Percentiles rank a stretch among this genome's conserved stretches.
Evolutionary conservation across 2,888 invertebrate species (phyloP).

Genomic region (Plagodis pulveraria): DNA sequence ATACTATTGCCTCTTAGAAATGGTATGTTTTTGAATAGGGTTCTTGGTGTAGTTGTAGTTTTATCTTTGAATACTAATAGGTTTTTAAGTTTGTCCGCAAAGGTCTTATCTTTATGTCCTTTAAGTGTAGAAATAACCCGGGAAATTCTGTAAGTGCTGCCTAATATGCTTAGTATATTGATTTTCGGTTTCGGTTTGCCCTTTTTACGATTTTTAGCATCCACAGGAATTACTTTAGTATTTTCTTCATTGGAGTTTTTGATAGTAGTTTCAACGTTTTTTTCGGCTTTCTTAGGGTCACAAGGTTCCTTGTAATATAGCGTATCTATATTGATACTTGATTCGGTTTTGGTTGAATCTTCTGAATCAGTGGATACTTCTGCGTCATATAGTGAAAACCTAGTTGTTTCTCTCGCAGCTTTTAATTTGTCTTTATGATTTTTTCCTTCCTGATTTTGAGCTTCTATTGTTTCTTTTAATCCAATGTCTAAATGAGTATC

Average conservation of each 20-base stretch:
- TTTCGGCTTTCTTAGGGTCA: conserved; percentile 2
- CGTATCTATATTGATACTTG: background rate
- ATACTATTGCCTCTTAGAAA: conserved; percentile 4
- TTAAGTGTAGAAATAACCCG: conserved; percentile 14
- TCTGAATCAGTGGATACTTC: conserved; percentile 1
- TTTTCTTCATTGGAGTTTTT: background rate
- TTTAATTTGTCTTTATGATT: background rate
- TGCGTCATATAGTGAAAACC: conserved; percentile 6
- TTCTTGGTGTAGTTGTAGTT: conserved; percentile 8
- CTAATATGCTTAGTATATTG: conserved; percentile 18
- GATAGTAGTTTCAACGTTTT: background rate
- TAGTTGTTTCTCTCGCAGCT: background rate
- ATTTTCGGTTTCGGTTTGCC: conserved; percentile 1
- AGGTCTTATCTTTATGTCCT: conserved; percentile 12
- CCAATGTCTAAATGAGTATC: background rate
- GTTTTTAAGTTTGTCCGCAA: conserved; percentile 20
- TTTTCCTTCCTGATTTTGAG: background rate
- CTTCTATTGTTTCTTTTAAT: background rate
- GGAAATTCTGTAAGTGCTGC: conserved; percentile 20
- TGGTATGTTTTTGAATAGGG: conserved; percentile 2
- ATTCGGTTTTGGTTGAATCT: background rate
- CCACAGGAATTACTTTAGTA: conserved; percentile 1
- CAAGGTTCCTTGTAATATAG: conserved; percentile 26
- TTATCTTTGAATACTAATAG: conserved; percentile 7
- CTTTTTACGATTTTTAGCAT: conserved; percentile 5